Base-by-base conservation (phyloP, 2,797 vertebrate species). In the Acrossocheilus wenchowensis region DNA sequence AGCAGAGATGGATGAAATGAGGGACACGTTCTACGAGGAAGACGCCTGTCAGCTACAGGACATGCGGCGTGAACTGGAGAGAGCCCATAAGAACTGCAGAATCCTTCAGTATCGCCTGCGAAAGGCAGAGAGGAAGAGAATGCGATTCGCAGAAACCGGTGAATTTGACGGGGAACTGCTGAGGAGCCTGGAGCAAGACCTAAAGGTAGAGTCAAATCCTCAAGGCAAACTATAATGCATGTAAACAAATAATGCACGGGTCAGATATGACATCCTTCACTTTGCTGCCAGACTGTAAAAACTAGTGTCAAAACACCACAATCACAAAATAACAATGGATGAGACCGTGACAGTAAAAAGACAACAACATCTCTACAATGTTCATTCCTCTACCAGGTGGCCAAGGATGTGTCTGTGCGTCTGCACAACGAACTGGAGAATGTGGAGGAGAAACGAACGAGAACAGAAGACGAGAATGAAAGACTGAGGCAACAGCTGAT, bases 1-100 rank as follows among this genome's bases (percentile, higher is more conserved):
- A 87, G 97, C 97, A 4, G 98, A 99, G 93, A 99, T 99, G 98
- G 98, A 99, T 5, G 98, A 99, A 93, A 99, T 99, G 96, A 95
- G 98, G 88, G 98, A 99, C 95, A 98, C 96, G 66, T 99, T 99
- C 94, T 99, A 99, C 71, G 98, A 99, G 89, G 98, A 99, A 78
- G 98, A 99, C 8, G 98, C 98, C 36, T 99, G 97, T 89, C 98
- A 99, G 92, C 95, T 99, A 87, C 98, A 99, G 92, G 98, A 99
- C 92, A 98, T 99, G 97, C 97, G 98, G 85, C 97, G 98, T 43
- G 98, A 99, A 86, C 94, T 99, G 93, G 98, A 99, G 91, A 95
- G 98, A 92, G 98, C 98, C 92, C 98, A 99, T 95, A 99, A 99
- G 94, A 99, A 99, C 95, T 99, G 98, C 90, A 93, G 98, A 90